A percentile compares a stretch with the other conserved stretches of the same genome.
Evolutionary conservation across 2,888 invertebrate species (phyloP).

Genomic region (Stenolophus ochropezus): DNA sequence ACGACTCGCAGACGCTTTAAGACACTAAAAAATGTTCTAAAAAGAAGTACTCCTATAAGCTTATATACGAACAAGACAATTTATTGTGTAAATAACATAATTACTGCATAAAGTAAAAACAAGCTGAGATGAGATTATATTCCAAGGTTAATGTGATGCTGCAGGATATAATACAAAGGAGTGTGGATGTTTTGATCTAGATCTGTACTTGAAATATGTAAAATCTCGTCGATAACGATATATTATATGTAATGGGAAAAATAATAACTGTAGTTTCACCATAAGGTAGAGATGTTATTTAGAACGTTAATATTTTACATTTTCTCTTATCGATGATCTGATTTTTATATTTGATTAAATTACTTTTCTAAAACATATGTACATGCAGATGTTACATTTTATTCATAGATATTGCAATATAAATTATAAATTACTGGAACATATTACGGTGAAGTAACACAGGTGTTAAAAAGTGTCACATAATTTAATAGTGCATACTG

Average conservation of each 20-base stretch:
- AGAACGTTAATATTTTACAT: no score
- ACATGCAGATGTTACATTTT: no score
- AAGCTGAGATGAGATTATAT: neutral
- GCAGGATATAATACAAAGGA: neutral
- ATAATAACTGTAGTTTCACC: neutral
- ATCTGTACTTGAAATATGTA: neutral
- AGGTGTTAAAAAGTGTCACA: no score
- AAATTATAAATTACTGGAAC: no score
- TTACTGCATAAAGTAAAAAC: constrained; percentile 25
- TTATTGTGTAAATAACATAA: constrained; percentile 15
- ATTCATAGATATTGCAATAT: no score
- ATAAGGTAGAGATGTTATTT: neutral
- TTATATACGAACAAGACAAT: neutral
- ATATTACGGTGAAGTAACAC: no score
- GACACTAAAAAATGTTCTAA: neutral
- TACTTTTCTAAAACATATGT: no score
- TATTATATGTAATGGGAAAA: neutral
- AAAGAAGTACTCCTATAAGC: neutral
- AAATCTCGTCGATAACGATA: neutral
- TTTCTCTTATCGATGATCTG: no score
- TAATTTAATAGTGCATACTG: no score
- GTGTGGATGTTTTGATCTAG: neutral
- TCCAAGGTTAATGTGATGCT: constrained; percentile 15
- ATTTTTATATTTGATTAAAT: no score
- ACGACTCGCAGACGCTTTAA: neutral